Evolutionary conservation across 2,888 invertebrate genomes (phyloP).

Genomic region (Caenorhabditis macrosperma): DNA sequence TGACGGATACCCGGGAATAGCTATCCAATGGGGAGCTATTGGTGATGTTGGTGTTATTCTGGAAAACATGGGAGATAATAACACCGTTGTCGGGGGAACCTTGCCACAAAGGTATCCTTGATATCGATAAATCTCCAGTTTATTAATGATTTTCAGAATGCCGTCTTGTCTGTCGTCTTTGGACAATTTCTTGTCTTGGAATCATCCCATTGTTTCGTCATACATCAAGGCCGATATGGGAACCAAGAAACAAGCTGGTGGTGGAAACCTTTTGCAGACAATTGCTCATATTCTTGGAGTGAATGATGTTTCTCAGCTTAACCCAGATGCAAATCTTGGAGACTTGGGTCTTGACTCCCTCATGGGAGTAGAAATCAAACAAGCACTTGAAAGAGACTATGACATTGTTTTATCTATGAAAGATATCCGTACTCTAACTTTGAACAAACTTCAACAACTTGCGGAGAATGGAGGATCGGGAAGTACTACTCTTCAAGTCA

Average conservation of each 20-base stretch:
- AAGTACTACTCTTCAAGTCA: slow-evolving; percentile 73
- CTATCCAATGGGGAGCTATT: slow-evolving; percentile 99
- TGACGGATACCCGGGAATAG: slow-evolving; percentile 88
- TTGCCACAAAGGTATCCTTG: slow-evolving; percentile 88
- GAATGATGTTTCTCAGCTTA: slow-evolving; percentile 89
- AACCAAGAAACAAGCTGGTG: slow-evolving; percentile 76
- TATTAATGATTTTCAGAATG: slow-evolving; percentile 83
- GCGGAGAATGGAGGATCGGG: slow-evolving; percentile 78
- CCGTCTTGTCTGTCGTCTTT: slow-evolving; percentile 92
- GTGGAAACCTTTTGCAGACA: slow-evolving; percentile 81
- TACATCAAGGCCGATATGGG: slow-evolving; percentile 79
- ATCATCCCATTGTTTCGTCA: slow-evolving; percentile 82
- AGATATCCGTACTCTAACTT: slow-evolving; percentile 84
- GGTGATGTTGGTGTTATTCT: slow-evolving; percentile 92
- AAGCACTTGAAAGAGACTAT: slow-evolving; percentile 84
- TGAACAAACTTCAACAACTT: slow-evolving; percentile 85
- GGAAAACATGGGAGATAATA: slow-evolving; percentile 87
- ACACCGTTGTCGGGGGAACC: slow-evolving; percentile 94
- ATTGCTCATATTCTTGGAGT: slow-evolving; percentile 84
- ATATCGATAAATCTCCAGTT: not conserved
- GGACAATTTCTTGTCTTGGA: slow-evolving; percentile 92
- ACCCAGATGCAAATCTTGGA: slow-evolving; percentile 88
- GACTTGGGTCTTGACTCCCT: slow-evolving; percentile 98
- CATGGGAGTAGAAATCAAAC: slow-evolving; percentile 98
- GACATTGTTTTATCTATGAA: slow-evolving; percentile 92